These are phyloP conservation scores for Syngnathoides biaculeatus DNA, from an alignment of 2,113 vertebrate genomes.

Conservation along the genomic window DNA sequence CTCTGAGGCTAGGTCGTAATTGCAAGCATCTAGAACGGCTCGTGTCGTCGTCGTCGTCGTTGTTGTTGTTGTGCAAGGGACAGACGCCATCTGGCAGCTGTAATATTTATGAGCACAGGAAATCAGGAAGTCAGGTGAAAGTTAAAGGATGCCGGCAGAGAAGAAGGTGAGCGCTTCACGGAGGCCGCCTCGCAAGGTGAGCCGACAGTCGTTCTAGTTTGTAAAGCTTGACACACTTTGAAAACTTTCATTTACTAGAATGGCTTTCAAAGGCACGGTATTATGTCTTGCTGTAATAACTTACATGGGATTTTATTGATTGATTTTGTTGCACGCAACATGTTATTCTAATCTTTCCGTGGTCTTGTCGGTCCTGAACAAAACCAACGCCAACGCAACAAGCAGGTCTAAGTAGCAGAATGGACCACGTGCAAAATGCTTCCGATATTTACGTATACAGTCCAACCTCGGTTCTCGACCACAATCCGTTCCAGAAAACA, in stretches of 20 bases:
- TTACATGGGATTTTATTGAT: not conserved
- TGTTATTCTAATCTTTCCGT: not conserved
- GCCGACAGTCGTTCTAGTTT: not conserved
- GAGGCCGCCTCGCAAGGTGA: not conserved
- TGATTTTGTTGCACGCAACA: not conserved
- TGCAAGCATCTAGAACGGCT: not conserved
- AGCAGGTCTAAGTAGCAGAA: not conserved
- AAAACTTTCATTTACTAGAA: constrained; percentile 1
- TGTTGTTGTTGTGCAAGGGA: constrained; percentile 1
- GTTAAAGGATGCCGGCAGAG: constrained; percentile 2
- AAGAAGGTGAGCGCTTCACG: not conserved
- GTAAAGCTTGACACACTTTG: not conserved
- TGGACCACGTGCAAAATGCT: not conserved
- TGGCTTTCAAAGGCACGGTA: not conserved
- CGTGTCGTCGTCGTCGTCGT: not conserved
- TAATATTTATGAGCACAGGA: constrained; percentile 9
- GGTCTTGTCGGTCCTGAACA: not conserved
- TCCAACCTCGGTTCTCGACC: too few species aligned
- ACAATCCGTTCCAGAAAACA: too few species aligned
- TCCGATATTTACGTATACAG: not conserved
- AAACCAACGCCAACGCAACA: not conserved
- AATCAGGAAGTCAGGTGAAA: constrained; percentile 4
- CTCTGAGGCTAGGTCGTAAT: constrained; percentile 6
- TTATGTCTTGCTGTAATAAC: not conserved
- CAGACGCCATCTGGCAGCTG: constrained; percentile 7